Evolutionary conservation across 1,140 invertebrate genomes (phyloP).

Genomic region (Eufriesea mexicana): DNA sequence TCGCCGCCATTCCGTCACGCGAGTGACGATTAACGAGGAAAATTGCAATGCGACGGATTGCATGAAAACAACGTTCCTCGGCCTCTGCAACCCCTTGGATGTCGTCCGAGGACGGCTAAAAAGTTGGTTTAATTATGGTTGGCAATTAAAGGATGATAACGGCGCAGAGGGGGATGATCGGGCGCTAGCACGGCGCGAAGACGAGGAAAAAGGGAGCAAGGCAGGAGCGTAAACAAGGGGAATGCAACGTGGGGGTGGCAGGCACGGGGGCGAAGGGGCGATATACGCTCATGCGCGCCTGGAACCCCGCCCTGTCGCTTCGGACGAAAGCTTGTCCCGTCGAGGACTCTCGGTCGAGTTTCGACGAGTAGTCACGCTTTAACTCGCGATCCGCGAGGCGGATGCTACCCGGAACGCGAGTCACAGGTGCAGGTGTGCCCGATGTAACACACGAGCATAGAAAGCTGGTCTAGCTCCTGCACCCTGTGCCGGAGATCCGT

Average conservation of each 20-base stretch:
- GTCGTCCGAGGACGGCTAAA: conserved; percentile 17
- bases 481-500: conserved; percentile 11
- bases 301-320: conserved; percentile 79
- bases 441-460: conserved; percentile 30
- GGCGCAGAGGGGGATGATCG: conserved; percentile 9
- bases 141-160: conserved; percentile 77
- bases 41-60: no score
- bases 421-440: conserved; percentile 47
- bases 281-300: conserved; percentile 73
- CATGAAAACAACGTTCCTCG: not conserved
- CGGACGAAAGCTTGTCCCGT: conserved; percentile 65
- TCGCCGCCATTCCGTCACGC: no score
- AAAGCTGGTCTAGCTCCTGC: conserved; percentile 20
- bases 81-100: not conserved
- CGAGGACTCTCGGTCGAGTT: conserved; percentile 74
- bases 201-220: conserved; percentile 31
- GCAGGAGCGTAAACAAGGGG: conserved; percentile 76
- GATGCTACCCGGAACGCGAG: conserved; percentile 68
- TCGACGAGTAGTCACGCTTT: conserved; percentile 78
- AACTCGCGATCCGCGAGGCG: conserved; percentile 77
- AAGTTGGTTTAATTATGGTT: conserved; percentile 73
- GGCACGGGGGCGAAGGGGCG: conserved; percentile 42
- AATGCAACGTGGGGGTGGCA: conserved; percentile 59
- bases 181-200: conserved; percentile 11
- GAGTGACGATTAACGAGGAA: no score